These are phyloP conservation scores for Cheumatopsyche charites DNA, from an alignment of 1,140 invertebrate genomes.

Conservation along the genomic window DNA sequence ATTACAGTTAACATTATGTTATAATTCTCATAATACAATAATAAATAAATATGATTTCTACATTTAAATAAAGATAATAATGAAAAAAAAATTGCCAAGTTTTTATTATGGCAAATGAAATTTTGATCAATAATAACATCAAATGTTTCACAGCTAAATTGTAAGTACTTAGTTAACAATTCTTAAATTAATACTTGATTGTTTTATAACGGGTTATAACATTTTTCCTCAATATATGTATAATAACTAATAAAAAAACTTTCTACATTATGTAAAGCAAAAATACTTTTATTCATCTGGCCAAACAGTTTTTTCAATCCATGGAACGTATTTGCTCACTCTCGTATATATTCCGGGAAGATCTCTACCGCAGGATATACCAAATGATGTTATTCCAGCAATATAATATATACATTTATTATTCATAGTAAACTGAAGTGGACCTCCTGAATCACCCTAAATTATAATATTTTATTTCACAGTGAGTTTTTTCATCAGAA, in stretches of 20 bases:
- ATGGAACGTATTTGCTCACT: constrained; percentile 12
- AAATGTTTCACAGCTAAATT: too few relatives aligned
- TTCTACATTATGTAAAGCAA: background rate
- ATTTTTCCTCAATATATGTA: background rate
- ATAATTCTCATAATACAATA: too few relatives aligned
- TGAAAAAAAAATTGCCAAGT: too few relatives aligned
- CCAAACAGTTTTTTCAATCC: constrained; percentile 31
- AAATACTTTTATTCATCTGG: constrained; percentile 1
- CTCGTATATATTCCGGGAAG: constrained; percentile 19
- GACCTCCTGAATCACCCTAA: constrained; percentile 67
- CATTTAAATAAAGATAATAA: too few relatives aligned
- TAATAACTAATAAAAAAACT: background rate
- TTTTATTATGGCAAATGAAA: too few relatives aligned
- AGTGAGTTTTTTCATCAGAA: background rate
- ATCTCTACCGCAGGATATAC: constrained; percentile 56
- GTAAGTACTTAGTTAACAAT: too few relatives aligned
- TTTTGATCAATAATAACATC: too few relatives aligned
- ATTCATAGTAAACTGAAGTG: constrained; percentile 53
- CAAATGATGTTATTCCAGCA: constrained; percentile 63
- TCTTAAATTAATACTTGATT: background rate
- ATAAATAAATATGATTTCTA: too few relatives aligned
- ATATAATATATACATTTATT: constrained; percentile 55
- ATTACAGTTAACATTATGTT: too few relatives aligned
- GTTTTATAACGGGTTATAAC: background rate
- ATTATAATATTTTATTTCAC: background rate